Base-by-base conservation (phyloP, 2,888 invertebrate genomes). In the Ormyrus thymus region DNA sequence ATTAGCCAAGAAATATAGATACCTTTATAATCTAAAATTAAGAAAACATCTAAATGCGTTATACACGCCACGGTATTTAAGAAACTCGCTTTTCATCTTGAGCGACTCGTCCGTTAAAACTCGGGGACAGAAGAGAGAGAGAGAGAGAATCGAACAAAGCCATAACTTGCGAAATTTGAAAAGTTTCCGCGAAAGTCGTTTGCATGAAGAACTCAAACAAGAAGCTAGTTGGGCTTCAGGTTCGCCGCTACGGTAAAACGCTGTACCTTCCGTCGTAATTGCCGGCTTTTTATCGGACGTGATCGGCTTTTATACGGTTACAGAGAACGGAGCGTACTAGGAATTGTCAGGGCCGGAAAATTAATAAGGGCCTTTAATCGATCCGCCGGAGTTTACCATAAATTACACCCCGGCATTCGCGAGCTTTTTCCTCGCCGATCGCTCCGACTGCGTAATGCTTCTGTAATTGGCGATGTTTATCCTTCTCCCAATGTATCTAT, bases 401-500 rank as follows among this genome's bases (percentile, higher is more conserved):
- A 56, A 46, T 29, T 56, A 45, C 45, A 46, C 45, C 29, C 51
- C 10, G 69, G 69, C 15, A 46, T 56, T 69, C 58, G 43, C 45
- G 10, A 13, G n/a, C 43, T 62, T 50, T 61, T 59, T 68, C 45
- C 43, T 13, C 29, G 29, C 29, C 29, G 3, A 29, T 55, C 13
- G 29, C 13, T 8, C n/a, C 65, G 45, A 15, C 53, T 48, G 59
- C 58, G 59, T 50, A 8, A 10, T 29, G n/a, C 13, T 62, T 50
- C 45, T n/a, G 29, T 61, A 71, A 71, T 51, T 11, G 62, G 43
- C 48, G 29, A 43, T 15, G 45, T 51, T 48, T 50, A n/a, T 64
- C n/a, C 10, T 29, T 8, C 6, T 53, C 45, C 29, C 43, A 58
- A 59, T 66, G 59, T 59, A 59, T 68, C 59, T 66, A 66, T 64